Evolutionary conservation across 2,888 invertebrate species (phyloP).

Genomic region (Leptogaster cylindrica): DNA sequence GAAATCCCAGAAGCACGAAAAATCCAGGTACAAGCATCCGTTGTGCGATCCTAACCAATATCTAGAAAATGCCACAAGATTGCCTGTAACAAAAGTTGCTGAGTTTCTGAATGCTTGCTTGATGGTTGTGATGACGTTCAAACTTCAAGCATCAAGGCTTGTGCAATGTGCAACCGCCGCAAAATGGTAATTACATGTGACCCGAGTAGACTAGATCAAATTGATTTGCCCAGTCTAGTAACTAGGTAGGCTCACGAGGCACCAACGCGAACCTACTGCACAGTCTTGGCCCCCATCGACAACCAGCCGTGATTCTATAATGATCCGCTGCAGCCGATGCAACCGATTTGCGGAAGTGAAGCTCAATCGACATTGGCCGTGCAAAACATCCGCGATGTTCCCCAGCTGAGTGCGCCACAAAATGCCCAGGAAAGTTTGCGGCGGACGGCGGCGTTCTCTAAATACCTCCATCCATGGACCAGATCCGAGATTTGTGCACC

Average conservation of each 20-base stretch:
- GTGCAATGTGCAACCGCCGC: no score
- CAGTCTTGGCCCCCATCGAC: conserved; percentile 5
- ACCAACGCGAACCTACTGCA: not conserved
- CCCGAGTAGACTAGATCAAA: conserved; percentile 23
- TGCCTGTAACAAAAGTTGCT: no score
- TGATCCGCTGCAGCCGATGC: not conserved
- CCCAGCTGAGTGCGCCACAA: conserved; percentile 13
- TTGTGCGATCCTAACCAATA: no score
- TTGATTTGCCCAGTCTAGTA: conserved; percentile 34
- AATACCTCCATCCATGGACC: not conserved
- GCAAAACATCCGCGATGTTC: not conserved
- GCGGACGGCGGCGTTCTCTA: not conserved
- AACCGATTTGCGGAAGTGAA: conserved; percentile 18
- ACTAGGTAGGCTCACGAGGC: not conserved
- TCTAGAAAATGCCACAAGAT: no score
- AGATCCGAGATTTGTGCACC: not conserved
- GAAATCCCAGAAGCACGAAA: no score
- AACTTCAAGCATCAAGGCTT: no score
- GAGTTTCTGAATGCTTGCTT: no score
- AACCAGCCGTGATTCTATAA: not conserved
- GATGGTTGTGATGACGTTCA: no score
- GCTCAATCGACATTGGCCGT: conserved; percentile 25
- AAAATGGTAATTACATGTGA: conserved; percentile 28
- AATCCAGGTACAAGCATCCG: no score
- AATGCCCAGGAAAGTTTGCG: conserved; percentile 29